phyloP scores from a whole-genome alignment of 1,140 invertebrate species.

The Hesperophylax magnus region DNA sequence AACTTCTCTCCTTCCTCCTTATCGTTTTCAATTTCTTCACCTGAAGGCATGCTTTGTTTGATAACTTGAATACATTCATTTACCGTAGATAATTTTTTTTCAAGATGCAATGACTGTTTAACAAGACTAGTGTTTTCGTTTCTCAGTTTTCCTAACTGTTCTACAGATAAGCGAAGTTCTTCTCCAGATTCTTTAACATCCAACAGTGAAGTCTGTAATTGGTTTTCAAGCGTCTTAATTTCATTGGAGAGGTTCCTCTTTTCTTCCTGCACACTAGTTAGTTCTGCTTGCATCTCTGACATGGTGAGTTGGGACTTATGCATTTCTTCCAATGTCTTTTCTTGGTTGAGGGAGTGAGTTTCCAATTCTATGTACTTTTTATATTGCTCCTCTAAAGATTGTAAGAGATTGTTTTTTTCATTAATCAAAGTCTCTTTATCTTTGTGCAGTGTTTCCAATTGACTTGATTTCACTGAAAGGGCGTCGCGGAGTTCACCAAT shows the following conservation, averaged over 20 bases:
- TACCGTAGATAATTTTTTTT: background rate
- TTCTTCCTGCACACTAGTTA: background rate
- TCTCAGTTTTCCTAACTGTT: too few species aligned
- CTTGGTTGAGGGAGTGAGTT: background rate
- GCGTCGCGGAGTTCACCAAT: background rate
- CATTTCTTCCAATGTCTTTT: slow-evolving; percentile 14
- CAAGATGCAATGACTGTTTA: background rate
- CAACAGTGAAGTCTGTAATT: slow-evolving; percentile 8
- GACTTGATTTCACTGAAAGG: background rate
- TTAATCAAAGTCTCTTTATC: background rate
- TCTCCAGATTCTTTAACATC: background rate
- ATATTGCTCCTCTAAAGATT: slow-evolving; percentile 13
- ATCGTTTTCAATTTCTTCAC: background rate
- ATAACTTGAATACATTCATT: slow-evolving; percentile 3
- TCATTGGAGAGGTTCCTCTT: slow-evolving; percentile 16
- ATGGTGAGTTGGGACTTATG: background rate
- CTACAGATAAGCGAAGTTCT: background rate
- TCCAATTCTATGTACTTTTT: background rate
- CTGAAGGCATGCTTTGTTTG: background rate
- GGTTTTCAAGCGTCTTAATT: slow-evolving; percentile 22
- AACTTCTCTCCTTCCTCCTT: too few species aligned
- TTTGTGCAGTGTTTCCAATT: background rate
- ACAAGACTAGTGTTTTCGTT: background rate
- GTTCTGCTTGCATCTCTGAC: slow-evolving; percentile 2
- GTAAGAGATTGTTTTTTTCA: background rate